Evolutionary conservation across 2,113 vertebrate species (phyloP).

Genomic region (Odocoileus virginianus): DNA sequence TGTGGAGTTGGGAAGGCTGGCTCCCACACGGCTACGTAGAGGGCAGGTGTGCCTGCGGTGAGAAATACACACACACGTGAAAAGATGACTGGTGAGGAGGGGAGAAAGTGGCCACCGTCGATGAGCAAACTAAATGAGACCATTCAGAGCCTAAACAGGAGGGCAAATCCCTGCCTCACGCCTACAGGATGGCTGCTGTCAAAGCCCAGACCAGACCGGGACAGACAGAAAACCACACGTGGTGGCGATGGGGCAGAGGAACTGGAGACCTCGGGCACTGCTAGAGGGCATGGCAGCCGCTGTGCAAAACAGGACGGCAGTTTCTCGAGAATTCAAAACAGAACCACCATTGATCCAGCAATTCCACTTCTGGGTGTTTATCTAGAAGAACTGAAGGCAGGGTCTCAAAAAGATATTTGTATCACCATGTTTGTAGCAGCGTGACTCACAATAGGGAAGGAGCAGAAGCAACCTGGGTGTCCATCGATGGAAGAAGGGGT

Average conservation of each 20-base stretch:
- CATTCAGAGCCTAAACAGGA: not conserved
- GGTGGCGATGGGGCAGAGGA: not conserved
- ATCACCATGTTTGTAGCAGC: not conserved
- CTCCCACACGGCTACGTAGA: accelerated
- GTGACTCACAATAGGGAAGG: not conserved
- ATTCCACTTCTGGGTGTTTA: not conserved
- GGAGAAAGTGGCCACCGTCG: not conserved
- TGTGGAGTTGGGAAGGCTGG: not conserved
- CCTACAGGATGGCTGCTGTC: not conserved
- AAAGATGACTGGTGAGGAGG: not conserved
- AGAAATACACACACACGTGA: not conserved
- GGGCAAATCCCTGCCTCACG: not conserved
- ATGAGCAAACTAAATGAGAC: not conserved
- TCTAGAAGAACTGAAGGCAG: not conserved
- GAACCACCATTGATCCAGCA: not conserved
- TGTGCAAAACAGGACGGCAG: not conserved
- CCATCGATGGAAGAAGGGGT: not conserved
- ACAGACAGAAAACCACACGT: not conserved
- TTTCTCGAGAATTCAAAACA: not conserved
- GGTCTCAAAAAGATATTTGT: not conserved
- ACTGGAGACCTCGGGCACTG: not conserved
- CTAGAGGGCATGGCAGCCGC: not conserved
- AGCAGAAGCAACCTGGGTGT: not conserved
- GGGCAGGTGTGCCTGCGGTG: not conserved
- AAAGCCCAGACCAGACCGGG: not conserved